Base-by-base conservation (phyloP, 2,797 vertebrate species). In the Peromyscus melanophrys region DNA sequence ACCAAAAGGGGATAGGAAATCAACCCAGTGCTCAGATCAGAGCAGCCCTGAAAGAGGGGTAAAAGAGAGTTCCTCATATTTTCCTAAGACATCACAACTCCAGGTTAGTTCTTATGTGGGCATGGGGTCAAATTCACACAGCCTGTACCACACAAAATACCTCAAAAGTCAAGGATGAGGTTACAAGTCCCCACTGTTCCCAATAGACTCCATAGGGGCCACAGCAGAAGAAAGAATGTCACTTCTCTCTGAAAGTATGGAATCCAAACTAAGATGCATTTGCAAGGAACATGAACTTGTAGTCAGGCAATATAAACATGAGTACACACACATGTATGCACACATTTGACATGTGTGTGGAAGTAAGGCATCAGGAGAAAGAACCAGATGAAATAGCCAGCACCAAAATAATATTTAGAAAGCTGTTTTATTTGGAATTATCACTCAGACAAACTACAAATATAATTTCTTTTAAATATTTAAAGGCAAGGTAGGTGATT, bases 401-500 rank as follows among this genome's bases (percentile, higher is more conserved):
- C 4, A 57, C 23, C 17, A 87, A 81, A 77, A 86, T 55, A 23
- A 81, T 34, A 27, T 85, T 71, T 87, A 37, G 19, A 95, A 95
- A 92, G 40, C 29, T 97, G 23, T 59, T 34, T 91, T 67, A 82
- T 83, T 94, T 71, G 63, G 86, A 80, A 69, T 95, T 76, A 43
- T 65, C 16, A 37, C 1, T 83, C 61, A 96, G 87, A 57, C 78
- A 96, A 89, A 57, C 78, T 71, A 93, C 69, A 89, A 86, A 76
- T 67, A 67, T 19, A 61, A 61, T 34, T 95, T 29, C 52, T 81
- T 93, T n/a, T 67, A 59, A 40, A 90, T 34, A n/a, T 89, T 86
- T 94, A 88, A 91, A 69, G n/a, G 65, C 71, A 95, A 95, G 90
- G 25, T 37, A 73, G 13, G 7, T 46, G 34, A 93, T 80, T 95